phyloP scores from a whole-genome alignment of 2,797 vertebrate species.

The Remorina albescens region DNA sequence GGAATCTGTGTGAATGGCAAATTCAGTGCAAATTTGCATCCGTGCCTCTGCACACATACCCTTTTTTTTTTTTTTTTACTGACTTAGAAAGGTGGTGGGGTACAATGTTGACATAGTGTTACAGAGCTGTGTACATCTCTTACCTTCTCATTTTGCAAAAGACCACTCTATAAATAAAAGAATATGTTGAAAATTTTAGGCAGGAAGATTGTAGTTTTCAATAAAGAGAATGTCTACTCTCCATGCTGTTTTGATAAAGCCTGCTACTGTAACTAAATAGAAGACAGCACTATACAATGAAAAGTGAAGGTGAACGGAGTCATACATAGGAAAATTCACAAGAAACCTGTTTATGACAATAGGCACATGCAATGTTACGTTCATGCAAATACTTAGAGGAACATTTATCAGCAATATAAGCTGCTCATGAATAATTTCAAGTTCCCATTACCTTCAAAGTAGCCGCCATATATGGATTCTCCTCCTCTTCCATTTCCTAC shows the following conservation, averaged over 20 bases:
- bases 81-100: conserved; percentile 87
- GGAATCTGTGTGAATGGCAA: conserved; percentile 33
- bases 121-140: conserved; percentile 97
- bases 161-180: conserved; percentile 99
- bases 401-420: conserved; percentile 26
- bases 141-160: conserved; percentile 99
- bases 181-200: conserved; percentile 99
- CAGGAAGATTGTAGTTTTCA: conserved; percentile 98
- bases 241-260: conserved; percentile 94
- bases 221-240: conserved; percentile 98
- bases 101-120: conserved; percentile 95
- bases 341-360: conserved; percentile 81
- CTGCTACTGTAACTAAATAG: conserved; percentile 64
- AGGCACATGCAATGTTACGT: conserved; percentile 89
- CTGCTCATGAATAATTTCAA: conserved; percentile 26
- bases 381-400: conserved; percentile 85
- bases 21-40: conserved; percentile 79
- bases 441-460: conserved; percentile 96
- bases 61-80: conserved; percentile 40
- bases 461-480: conserved; percentile 98
- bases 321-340: conserved; percentile 50
- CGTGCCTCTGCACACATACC: conserved; percentile 79
- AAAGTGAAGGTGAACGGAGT: conserved; percentile 61
- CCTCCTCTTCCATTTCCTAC: conserved; percentile 98
- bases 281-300: conserved; percentile 64